Conservation (phyloP, 1,140 invertebrate genomes). For the Drosophila parvula region DNA sequence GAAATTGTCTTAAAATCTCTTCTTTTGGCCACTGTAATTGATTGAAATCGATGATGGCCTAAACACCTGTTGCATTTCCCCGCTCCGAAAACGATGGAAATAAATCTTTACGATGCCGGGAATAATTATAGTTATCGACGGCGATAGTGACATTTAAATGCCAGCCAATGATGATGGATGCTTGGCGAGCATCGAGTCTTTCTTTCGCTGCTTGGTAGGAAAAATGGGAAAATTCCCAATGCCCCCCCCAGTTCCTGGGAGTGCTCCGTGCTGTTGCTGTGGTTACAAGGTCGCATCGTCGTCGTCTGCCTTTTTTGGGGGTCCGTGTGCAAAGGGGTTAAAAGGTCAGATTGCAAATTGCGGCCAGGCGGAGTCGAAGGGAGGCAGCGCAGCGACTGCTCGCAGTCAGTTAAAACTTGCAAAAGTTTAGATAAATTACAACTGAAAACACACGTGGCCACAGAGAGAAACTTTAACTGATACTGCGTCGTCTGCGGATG, state of each 20-base stretch:
- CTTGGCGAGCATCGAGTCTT: background rate
- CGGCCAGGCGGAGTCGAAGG: background rate
- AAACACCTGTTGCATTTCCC: constrained; percentile 23
- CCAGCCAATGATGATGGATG: constrained; percentile 24
- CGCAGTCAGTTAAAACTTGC: constrained; percentile 61
- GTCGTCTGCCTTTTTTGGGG: constrained; percentile 19
- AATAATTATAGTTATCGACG: constrained; percentile 12
- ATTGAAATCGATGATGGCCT: background rate
- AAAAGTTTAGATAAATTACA: constrained; percentile 75
- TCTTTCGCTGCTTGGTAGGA: background rate
- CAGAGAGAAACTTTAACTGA: constrained; percentile 44
- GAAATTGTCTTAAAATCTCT: too few relatives aligned
- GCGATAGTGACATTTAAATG: constrained; percentile 37
- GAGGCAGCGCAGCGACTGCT: background rate
- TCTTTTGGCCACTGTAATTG: background rate
- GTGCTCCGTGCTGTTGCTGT: constrained; percentile 61
- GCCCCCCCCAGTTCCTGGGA: background rate
- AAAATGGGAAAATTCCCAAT: background rate
- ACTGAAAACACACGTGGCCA: constrained; percentile 65
- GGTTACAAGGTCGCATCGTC: constrained; percentile 75
- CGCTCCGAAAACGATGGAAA: background rate
- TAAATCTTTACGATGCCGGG: constrained; percentile 6
- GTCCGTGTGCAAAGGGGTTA: constrained; percentile 58
- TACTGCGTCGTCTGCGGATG: constrained; percentile 8
- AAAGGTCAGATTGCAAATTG: constrained; percentile 81